phyloP scores from a whole-genome alignment of 2,888 invertebrate genomes.

The Rhaphigaster nebulosa region DNA sequence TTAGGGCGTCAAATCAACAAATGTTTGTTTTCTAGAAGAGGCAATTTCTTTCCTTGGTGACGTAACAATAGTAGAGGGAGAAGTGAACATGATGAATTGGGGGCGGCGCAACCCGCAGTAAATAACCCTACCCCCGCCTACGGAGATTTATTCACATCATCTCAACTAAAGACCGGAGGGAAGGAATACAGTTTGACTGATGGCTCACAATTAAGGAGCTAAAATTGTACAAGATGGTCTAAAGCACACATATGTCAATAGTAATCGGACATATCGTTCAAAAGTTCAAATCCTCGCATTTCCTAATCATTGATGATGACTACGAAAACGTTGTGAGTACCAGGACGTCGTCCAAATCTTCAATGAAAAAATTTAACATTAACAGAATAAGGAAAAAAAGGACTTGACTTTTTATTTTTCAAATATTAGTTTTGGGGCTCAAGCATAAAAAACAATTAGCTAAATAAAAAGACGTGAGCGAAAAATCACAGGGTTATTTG shows the following conservation, averaged over 20 bases:
- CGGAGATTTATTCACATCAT: slow-evolving; percentile 22
- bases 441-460: no score
- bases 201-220: background rate
- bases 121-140: background rate
- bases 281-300: background rate
- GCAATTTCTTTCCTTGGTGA: slow-evolving; percentile 20
- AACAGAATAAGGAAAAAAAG: background rate
- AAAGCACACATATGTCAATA: background rate
- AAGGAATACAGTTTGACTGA: background rate
- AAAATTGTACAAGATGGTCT: background rate
- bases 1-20: background rate
- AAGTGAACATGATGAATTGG: background rate
- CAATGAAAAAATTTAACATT: background rate
- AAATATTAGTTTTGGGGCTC: no score
- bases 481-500: no score
- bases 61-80: background rate
- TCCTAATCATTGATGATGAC: background rate
- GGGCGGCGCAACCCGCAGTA: background rate
- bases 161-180: background rate
- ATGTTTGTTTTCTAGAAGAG: background rate
- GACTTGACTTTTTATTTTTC: no score
- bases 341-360: background rate
- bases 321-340: background rate
- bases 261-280: background rate
- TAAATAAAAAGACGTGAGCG: no score